Percentiles rank a stretch among this genome's conserved stretches.
Conservation (phyloP, 2,113 vertebrate species). For the Crocuta crocuta region DNA sequence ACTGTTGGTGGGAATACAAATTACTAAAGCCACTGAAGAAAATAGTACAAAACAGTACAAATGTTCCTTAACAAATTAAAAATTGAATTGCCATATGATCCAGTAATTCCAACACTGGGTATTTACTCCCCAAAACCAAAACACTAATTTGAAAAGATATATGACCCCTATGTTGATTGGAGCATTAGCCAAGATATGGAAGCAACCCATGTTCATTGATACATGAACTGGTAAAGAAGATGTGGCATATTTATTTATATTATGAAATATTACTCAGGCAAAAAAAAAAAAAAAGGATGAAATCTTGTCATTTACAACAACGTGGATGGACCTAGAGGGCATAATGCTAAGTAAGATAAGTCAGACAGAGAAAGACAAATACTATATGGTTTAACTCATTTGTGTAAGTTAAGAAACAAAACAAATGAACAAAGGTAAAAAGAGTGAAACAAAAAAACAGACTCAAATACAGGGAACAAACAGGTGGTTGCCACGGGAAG, state of each 20-base stretch:
- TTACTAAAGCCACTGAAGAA: neutral
- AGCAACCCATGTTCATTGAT: neutral
- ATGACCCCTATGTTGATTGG: neutral
- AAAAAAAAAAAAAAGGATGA: neutral
- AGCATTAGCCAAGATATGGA: neutral
- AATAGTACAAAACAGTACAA: neutral
- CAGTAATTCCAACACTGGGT: neutral
- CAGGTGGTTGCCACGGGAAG: too few relatives aligned
- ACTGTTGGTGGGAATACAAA: neutral
- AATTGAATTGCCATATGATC: neutral
- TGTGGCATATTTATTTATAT: neutral
- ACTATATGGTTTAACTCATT: neutral
- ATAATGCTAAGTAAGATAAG: neutral
- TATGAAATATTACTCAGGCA: neutral
- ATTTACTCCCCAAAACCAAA: neutral
- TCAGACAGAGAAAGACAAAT: neutral
- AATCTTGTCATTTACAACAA: neutral
- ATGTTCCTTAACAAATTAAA: neutral
- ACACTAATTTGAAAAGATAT: neutral
- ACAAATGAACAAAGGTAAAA: neutral
- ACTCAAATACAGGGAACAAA: neutral
- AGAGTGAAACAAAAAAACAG: neutral
- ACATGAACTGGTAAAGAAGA: neutral
- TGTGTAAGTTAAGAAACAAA: neutral
- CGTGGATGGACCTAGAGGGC: neutral